phyloP scores from a whole-genome alignment of 1,140 invertebrate genomes.

The Prorops nasuta region DNA sequence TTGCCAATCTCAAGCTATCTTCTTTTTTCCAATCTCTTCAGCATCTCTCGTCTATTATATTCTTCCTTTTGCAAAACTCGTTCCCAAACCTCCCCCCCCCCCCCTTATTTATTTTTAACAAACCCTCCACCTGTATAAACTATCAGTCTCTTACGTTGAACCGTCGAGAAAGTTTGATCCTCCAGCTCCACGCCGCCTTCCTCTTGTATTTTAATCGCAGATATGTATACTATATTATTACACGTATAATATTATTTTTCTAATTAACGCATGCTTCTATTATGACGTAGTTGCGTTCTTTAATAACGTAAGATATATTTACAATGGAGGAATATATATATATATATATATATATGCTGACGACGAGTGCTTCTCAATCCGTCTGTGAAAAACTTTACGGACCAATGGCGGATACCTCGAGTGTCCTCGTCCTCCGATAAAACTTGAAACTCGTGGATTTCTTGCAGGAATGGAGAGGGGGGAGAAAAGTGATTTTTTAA shows the following conservation, averaged over 20 bases:
- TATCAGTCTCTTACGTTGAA: conserved; percentile 1
- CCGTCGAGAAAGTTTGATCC: conserved; percentile 4
- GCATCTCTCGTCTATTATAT: conserved; percentile 3
- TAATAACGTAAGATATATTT: conserved; percentile 6
- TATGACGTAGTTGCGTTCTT: conserved; percentile 19
- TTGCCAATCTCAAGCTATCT: too few species aligned
- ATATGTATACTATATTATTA: too few species aligned
- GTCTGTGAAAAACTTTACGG: too few species aligned
- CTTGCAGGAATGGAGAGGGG: too few species aligned
- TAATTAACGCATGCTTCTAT: conserved; percentile 45
- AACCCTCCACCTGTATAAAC: not conserved
- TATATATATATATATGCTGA: conserved; percentile 10
- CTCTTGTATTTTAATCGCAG: conserved; percentile 31
- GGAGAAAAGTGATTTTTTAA: too few species aligned
- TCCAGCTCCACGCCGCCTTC: conserved; percentile 42
- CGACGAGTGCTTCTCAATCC: too few species aligned
- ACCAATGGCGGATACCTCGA: too few species aligned
- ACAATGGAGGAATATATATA: too few species aligned
- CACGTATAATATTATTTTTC: conserved; percentile 48
- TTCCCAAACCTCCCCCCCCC: too few species aligned
- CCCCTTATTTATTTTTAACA: not conserved
- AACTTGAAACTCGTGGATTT: too few species aligned
- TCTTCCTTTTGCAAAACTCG: not conserved
- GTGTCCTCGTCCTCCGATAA: too few species aligned
- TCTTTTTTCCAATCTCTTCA: conserved; percentile 11